Base-by-base conservation (phyloP, 2,888 invertebrate species). In the Bellardia pandia region DNA sequence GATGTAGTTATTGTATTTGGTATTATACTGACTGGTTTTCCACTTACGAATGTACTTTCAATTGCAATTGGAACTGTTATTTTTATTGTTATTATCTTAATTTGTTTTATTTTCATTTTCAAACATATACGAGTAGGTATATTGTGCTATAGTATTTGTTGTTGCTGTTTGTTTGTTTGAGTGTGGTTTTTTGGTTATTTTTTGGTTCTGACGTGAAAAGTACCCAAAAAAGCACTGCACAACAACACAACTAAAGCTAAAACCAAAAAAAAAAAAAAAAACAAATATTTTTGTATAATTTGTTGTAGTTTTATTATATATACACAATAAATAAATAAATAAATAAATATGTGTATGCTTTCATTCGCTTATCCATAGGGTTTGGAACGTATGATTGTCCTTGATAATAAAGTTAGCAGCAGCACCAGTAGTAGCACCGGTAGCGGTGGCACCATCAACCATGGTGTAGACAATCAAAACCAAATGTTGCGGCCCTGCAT, bases 301-400 rank as follows among this genome's bases (percentile, higher is more conserved):
- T 37, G 13, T 62, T 62, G 14, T 33, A 37, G 5, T 62, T 7
- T 37, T 37, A n/a, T 7, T n/a, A 37, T n/a, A 69, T 7, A 74
- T 64, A 40, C 48, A 74, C 58, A 83, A 68, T 42, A 40, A 64
- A 30, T 45, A 74, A 23, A 30, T 71, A 71, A 45, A 76, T 37
- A 77, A 56, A 45, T 60, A 48, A 66, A 78, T 78, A 62, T 74
- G 66, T 71, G 48, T 77, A 14, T 77, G 8, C 33, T 33, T 56
- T 51, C n/a, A 40, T 16, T 83, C 74, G 30, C 85, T 89, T 88
- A 64, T 90, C 86, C 53, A 30, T 89, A 94, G 95, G 97, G 96
- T 53, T 93, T 97, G 86, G 97, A 97, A 93, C 93, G 97, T 89
- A 94, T 97, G 81, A 95, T 97, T 75, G 93, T 96, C 71, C 95